Conservation (phyloP, 2,797 vertebrate species). For the Erpetoichthys calabaricus region DNA sequence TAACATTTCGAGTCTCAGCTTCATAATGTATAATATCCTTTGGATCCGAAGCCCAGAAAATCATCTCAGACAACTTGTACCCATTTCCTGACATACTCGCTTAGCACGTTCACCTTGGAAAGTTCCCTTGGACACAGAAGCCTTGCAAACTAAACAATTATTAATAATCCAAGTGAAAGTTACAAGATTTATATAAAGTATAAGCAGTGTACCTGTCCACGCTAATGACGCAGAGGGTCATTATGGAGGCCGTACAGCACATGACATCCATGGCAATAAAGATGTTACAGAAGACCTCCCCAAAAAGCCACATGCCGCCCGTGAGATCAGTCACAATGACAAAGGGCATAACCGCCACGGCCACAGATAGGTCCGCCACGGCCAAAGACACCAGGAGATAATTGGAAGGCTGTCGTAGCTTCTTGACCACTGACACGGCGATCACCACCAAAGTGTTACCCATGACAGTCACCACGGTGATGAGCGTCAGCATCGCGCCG, state of each 20-base stretch:
- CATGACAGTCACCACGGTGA: constrained; percentile 61
- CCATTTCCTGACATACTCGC: no score
- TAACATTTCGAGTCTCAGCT: no score
- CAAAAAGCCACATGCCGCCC: constrained; percentile 65
- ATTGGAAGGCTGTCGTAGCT: constrained; percentile 60
- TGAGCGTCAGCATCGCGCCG: constrained; percentile 52
- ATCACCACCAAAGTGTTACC: constrained; percentile 64
- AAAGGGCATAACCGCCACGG: constrained; percentile 62
- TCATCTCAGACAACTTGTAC: no score
- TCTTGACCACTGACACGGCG: constrained; percentile 62
- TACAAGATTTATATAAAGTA: not conserved
- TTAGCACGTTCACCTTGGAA: no score
- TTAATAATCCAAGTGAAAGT: not conserved
- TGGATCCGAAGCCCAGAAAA: no score
- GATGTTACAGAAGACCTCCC: constrained; percentile 63
- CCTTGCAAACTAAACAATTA: no score
- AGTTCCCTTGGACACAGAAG: no score
- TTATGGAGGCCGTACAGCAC: constrained; percentile 67
- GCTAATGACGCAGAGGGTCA: constrained; percentile 67
- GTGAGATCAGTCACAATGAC: constrained; percentile 64
- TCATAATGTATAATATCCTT: no score
- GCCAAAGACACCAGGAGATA: constrained; percentile 61
- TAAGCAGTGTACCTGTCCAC: constrained; percentile 51
- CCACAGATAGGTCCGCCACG: constrained; percentile 59
- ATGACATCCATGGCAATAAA: constrained; percentile 69